Evolutionary conservation across 2,797 vertebrate species (phyloP), one percentile per base, ranked within the genome.

Genomic region (Cirrhinus molitorella): DNA sequence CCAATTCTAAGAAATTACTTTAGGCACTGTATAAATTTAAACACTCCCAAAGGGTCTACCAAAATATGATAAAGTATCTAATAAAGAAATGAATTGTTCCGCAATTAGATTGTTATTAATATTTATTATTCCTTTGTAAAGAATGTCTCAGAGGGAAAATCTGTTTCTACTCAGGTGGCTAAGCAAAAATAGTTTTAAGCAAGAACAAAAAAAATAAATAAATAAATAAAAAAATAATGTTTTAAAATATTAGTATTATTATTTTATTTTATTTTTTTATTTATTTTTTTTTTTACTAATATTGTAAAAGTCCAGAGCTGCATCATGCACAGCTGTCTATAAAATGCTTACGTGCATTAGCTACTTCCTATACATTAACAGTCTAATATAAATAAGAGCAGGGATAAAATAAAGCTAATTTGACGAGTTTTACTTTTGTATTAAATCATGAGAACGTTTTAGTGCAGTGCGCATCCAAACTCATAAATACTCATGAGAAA

Each of bases 401-500:
- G 17, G 51, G 78, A 76, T 57, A 59, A 80, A 73, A 82, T 59
- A 53, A 72, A 73, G 49, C 83, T 81, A 53, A 88, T 86, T 81
- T 83, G 80, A 84, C 70, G 77, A 81, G 75, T 75, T 81, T 84
- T 83, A 79, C 73, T 82, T 83, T 83, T 83, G 77, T 55, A 79
- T 79, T 84, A 61, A 86, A 85, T 83, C 75, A 79, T 85, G 47
- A 83, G 61, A 85, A 80, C 76, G 67, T 76, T 85, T 86, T 85
- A 85, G 78, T 76, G 59, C 66, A 49, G 31, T 34, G 70, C 77
- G 77, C 80, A 88, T 83, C 82, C 23, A 80, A 74, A 76, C 66
- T 79, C 71, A 88, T 87, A 89, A 89, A 88, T 85, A 83, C 34
- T 78, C 77, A 57, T 66, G 63, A 85, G 72, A 76, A 81, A 78